Base-by-base conservation (phyloP, 2,797 vertebrate genomes). In the Enteromius argenteus region DNA sequence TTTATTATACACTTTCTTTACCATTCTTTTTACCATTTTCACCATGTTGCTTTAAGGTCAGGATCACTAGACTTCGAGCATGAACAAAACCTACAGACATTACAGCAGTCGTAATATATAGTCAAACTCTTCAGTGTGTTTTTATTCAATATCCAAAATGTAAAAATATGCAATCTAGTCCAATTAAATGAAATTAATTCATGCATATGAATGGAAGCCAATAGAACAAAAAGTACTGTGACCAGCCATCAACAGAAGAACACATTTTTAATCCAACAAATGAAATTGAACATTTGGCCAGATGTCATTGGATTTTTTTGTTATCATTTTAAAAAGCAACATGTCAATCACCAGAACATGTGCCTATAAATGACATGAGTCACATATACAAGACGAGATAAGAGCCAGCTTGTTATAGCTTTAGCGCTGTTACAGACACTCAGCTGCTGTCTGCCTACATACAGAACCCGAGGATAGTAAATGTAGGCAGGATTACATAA, bases 401-500 rank as follows among this genome's bases (percentile, higher is more conserved):
- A 81, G 56, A 62, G 21, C 19, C 21, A 21, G 17, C 6, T 49
- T 66, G 44, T 51, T 51, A 82, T 51, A 53, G 39, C 30, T 51
- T 74, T 19, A 66, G 80, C 37, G 15, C 53, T 58, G 4, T 27
- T 42, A 9, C 49, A 58, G 53, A 76, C 4, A 42, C 35, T 76
- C 74, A 68, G 64, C 64, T 68, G 27, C 30, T 53, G 58, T 11
- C 80, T 74, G 44, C 71, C 71, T 75, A 82, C 71, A 75, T 82
- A 64, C 39, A 75, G 32, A 75, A 75, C 10, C 11, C 23, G 9
- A 66, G 30, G 51, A 76, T n/a, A 35, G 58, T 75, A 75, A 49
- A 62, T 42, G 58, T 30, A 53, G 71, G 80, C 71, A 74, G 69
- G 53, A 37, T 75, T 66, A 60, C 39, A 72, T 72, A 66, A 69